Conservation (phyloP, 2,888 invertebrate genomes). For the Drepanosiphum platanoidis region DNA sequence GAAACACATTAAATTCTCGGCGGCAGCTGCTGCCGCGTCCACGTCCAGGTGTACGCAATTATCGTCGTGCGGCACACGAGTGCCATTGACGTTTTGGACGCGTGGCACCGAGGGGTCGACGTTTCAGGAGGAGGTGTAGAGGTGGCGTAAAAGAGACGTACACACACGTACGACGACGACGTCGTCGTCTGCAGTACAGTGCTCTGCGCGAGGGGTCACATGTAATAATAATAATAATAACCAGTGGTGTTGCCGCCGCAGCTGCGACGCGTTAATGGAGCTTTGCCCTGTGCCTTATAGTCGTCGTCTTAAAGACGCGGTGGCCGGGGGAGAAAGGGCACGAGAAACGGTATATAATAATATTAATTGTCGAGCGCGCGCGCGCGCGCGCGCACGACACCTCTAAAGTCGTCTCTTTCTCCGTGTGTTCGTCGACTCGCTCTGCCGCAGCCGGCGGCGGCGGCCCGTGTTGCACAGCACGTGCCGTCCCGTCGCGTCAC, state of each 20-base stretch:
- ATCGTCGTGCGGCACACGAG: slow-evolving; percentile 28
- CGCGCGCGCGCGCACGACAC: slow-evolving; percentile 14
- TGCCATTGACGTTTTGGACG: slow-evolving; percentile 42
- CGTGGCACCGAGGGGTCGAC: slow-evolving; percentile 21
- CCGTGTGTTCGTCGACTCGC: not conserved
- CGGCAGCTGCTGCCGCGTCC: slow-evolving; percentile 48
- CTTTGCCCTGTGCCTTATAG: slow-evolving; percentile 43
- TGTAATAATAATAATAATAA: not conserved
- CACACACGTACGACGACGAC: not conserved
- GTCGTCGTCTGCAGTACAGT: too few species aligned
- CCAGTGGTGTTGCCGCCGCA: slow-evolving; percentile 31
- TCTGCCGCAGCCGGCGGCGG: not conserved
- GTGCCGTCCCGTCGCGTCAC: slow-evolving; percentile 29
- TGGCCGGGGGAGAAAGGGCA: slow-evolving; percentile 3
- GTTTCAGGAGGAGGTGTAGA: not conserved
- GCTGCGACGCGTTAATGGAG: slow-evolving; percentile 60
- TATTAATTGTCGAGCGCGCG: slow-evolving; percentile 50
- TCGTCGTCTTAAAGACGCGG: slow-evolving; percentile 20
- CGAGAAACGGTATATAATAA: not conserved
- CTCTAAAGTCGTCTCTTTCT: slow-evolving; percentile 4
- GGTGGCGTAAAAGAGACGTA: slow-evolving; percentile 30
- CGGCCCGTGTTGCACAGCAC: slow-evolving; percentile 54
- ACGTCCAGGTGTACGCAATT: slow-evolving; percentile 60
- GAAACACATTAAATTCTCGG: slow-evolving; percentile 37
- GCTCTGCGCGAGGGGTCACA: slow-evolving; percentile 30